Conservation (phyloP, 2,113 vertebrate genomes). For the Oreochromis spilurus region DNA sequence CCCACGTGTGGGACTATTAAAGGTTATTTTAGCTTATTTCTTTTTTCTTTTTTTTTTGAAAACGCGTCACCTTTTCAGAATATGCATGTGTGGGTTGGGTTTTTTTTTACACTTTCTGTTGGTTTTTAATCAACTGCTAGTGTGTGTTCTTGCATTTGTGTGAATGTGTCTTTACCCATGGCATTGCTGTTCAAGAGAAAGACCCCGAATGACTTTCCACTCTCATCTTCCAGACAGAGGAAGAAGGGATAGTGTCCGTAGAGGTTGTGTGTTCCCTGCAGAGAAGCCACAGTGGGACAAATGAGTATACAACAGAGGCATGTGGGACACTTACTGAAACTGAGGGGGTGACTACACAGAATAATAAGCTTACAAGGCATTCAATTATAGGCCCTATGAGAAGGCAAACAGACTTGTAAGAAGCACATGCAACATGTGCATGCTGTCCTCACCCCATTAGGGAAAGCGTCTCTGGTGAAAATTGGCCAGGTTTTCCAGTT, state of each 20-base stretch:
- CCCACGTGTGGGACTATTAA: background rate
- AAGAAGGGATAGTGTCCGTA: constrained; percentile 92
- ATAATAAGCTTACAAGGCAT: constrained; percentile 42
- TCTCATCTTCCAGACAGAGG: constrained; percentile 85
- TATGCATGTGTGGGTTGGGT: rapidly evolving
- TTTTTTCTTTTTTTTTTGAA: background rate
- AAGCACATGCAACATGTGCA: background rate
- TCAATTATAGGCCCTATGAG: constrained; percentile 25
- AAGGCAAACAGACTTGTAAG: background rate
- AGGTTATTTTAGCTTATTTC: background rate
- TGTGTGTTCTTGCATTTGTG: background rate
- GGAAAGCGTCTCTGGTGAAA: constrained; percentile 79
- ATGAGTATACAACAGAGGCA: background rate
- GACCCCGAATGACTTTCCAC: constrained; percentile 86
- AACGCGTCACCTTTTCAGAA: background rate
- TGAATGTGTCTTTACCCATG: constrained; percentile 80
- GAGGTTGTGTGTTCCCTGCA: constrained; percentile 82
- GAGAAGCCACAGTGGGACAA: background rate
- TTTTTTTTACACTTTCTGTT: background rate
- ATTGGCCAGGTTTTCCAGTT: constrained; percentile 93
- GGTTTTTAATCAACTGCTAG: background rate
- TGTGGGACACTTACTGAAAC: background rate
- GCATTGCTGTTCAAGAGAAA: constrained; percentile 97
- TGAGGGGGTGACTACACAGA: background rate
- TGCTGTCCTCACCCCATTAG: constrained; percentile 77